phyloP scores from a whole-genome alignment of 92 coral and sea anemone genomes.

The Bergia sp. region DNA sequence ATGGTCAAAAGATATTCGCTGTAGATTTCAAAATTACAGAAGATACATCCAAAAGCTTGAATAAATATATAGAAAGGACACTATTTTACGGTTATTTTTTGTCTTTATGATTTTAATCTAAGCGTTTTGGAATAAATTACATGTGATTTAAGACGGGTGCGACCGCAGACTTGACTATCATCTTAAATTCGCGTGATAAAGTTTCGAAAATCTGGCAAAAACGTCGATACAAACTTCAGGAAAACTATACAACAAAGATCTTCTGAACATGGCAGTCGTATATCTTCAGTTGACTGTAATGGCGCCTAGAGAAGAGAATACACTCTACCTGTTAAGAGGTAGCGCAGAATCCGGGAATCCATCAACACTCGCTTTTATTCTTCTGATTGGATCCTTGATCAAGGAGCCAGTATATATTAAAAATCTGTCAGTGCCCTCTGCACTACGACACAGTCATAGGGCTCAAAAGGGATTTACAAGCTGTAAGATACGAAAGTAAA shows the following conservation, averaged over 20 bases:
- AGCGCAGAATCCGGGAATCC: background rate
- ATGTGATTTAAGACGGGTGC: background rate
- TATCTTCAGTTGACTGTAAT: background rate
- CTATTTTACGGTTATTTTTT: background rate
- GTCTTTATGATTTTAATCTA: background rate
- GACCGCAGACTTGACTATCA: background rate
- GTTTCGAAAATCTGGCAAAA: background rate
- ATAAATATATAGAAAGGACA: background rate
- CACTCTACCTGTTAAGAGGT: background rate
- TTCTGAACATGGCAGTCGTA: background rate
- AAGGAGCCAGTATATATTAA: too few species aligned
- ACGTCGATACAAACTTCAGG: background rate
- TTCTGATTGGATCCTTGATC: background rate
- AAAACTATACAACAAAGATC: background rate
- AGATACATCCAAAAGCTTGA: background rate
- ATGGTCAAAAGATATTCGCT: background rate
- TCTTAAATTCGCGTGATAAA: background rate
- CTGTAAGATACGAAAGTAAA: too few species aligned
- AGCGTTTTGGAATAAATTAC: background rate
- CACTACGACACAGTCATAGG: too few species aligned
- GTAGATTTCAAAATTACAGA: background rate
- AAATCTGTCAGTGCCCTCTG: too few species aligned
- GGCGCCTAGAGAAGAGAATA: too few species aligned
- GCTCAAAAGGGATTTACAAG: too few species aligned
- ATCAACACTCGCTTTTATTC: background rate